Evolutionary conservation across 2,888 invertebrate genomes (phyloP), one percentile per base, ranked within the genome.

Genomic region (Drosophila greeni): DNA sequence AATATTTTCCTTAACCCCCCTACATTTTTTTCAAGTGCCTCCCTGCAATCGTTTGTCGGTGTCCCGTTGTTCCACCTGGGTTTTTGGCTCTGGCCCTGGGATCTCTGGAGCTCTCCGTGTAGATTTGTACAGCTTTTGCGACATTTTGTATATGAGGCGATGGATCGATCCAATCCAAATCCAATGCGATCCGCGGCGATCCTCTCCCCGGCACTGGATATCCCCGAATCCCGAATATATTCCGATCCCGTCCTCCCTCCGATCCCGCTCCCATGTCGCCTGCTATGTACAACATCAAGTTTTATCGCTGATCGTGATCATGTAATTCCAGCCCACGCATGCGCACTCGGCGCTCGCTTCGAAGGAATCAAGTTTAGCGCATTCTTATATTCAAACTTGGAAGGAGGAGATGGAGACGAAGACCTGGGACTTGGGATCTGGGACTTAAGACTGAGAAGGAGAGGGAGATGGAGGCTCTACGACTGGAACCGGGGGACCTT

Each of bases 241-340:
- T 36, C 36, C 8, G 26, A 36, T 42, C 40, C 39, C 31, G 39
- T n/a, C n/a, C n/a, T 51, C 40, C 48, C n/a, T n/a, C n/a, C n/a
- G n/a, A n/a, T n/a, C 29, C 29, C 42, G 62, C 67, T 59, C 36
- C 36, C 70, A 71, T 78, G 76, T 74, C 73, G 64, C 73, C 54
- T 66, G 69, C 75, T 82, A 82, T 84, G 80, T 82, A 77, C 84
- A 82, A 84, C 82, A 82, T 82, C 84, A 82, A 82, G 82, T 85
- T 86, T 86, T 86, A 88, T 87, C 87, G 86, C 81, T 86, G 87
- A 88, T 87, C 87, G 87, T 88, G 87, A 87, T 88, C 87, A 85
- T 87, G 88, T 87, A 87, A 88, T 87, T 87, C 84, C 88, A 87
- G 83, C 87, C 87, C 87, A 87, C 87, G 87, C 87, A 87, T 82